Conservation (phyloP, 2,113 vertebrate genomes). For the Ailuropoda melanoleuca region DNA sequence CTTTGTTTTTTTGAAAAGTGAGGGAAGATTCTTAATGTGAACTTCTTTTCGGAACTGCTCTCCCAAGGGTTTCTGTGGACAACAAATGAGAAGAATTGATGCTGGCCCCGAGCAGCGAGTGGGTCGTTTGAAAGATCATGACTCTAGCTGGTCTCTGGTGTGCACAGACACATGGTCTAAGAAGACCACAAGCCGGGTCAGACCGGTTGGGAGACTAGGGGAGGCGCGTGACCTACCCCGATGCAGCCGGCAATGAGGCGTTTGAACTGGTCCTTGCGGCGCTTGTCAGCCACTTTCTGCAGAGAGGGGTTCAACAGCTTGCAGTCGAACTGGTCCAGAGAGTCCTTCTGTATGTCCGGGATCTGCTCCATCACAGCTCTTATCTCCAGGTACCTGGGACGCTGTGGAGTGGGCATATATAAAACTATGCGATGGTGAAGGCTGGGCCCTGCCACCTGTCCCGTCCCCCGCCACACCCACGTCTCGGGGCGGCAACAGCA, state of each 20-base stretch:
- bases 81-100: constrained; percentile 60
- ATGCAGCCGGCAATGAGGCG: constrained; percentile 95
- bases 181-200: background rate
- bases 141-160: background rate
- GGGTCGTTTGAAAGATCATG: background rate
- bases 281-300: constrained; percentile 92
- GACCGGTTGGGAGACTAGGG: background rate
- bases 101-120: background rate
- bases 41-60: constrained; percentile 99
- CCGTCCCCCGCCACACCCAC: background rate
- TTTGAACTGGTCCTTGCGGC: constrained; percentile 96
- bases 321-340: constrained; percentile 94
- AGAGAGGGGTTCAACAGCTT: constrained; percentile 89
- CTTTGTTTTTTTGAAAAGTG: constrained; percentile 95
- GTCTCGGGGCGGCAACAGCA: background rate
- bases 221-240: constrained; percentile 87
- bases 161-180: accelerated
- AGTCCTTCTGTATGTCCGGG: constrained; percentile 91
- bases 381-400: constrained; percentile 92
- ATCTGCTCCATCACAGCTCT: constrained; percentile 94
- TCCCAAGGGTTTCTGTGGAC: constrained; percentile 93
- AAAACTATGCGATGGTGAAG: background rate
- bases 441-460: background rate
- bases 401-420: constrained; percentile 81
- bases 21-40: constrained; percentile 97